A percentile compares a stretch with the other conserved stretches of the same genome.
Evolutionary conservation across 2,113 vertebrate genomes (phyloP).

Genomic region (Loxodonta africana): DNA sequence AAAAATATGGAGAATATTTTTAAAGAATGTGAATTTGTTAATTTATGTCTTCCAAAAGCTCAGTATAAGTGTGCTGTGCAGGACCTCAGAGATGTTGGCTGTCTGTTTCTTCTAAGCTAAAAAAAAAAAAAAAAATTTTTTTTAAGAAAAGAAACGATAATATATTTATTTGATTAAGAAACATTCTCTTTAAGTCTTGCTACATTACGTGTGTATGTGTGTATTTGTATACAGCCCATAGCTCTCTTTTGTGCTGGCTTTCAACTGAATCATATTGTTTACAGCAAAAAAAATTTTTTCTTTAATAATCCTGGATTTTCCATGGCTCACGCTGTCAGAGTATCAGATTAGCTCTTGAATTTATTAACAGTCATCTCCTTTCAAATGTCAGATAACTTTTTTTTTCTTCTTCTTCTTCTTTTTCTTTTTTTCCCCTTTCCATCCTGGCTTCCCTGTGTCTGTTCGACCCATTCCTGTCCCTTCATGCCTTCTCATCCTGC

Average conservation of each 20-base stretch:
- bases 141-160: constrained; percentile 26
- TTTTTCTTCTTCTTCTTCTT: not conserved
- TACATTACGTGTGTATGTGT: not conserved
- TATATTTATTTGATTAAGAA: not conserved
- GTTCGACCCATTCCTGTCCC: too few relatives aligned
- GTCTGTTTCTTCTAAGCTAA: not conserved
- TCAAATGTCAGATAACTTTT: constrained; percentile 82
- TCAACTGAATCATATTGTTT: constrained; percentile 70
- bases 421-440: too few relatives aligned
- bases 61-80: not conserved
- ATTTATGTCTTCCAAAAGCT: not conserved
- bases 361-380: constrained; percentile 78
- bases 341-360: constrained; percentile 81
- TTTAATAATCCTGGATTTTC: constrained; percentile 79
- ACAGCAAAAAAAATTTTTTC: constrained; percentile 30
- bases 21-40: not conserved
- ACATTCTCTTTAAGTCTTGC: not conserved
- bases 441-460: too few relatives aligned
- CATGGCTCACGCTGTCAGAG: constrained; percentile 65
- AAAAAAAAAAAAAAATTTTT: too few relatives aligned
- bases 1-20: not conserved
- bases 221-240: not conserved
- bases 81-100: not conserved
- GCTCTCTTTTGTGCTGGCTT: constrained; percentile 58
- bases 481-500: too few relatives aligned